Evolutionary conservation across 2,888 invertebrate genomes (phyloP), one percentile per base, ranked within the genome.

Genomic region (Metacarcinus magister): DNA sequence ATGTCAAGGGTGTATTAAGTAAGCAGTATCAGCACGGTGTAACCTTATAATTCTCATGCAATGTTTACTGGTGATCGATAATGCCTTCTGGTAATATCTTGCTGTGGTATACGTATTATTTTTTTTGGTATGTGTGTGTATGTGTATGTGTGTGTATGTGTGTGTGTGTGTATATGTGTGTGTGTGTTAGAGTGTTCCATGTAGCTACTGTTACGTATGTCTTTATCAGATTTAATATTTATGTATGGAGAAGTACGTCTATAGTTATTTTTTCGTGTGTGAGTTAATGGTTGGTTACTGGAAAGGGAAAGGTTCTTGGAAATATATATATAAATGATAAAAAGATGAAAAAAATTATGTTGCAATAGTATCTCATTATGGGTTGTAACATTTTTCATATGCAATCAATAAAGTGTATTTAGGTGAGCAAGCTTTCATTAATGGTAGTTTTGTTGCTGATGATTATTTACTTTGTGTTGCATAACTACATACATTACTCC

Each of bases 1-100:
- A 95, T 95, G 95, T 95, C 95, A 93, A 87, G 92, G 39, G 95
- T 92, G 60, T 92, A 95, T 95, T 95, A 95, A 95, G 95, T 92
- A 95, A 92, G 82, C 82, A 48, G 28, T 95, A 95, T 95, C 92
- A 54, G 92, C 92, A 92, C 46, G 67, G 28, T 44, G 43, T 75
- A 10, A 82, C 82, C 95, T 92, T 92, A 92, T 95, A 92, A 95
- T 92, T 92, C 89, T 87, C 95, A 39, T 95, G 92, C 82, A 95
- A 92, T 95, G 91, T 95, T 95, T 39, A 95, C 48, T 13, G 32
- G 32, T 39, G 87, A 32, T 87, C 87, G 87, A 87, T 87, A 87
- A 8, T 87, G 87, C 39, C 87, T 87, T 87, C 32, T 32, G 13
- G 87, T 87, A 87, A 39, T 87, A 8, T 39, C 10, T 28, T 16